Percentiles rank a stretch among this genome's conserved stretches.
Evolutionary conservation across 1,140 invertebrate genomes (phyloP).

Genomic region (Papilio polyxenes): DNA sequence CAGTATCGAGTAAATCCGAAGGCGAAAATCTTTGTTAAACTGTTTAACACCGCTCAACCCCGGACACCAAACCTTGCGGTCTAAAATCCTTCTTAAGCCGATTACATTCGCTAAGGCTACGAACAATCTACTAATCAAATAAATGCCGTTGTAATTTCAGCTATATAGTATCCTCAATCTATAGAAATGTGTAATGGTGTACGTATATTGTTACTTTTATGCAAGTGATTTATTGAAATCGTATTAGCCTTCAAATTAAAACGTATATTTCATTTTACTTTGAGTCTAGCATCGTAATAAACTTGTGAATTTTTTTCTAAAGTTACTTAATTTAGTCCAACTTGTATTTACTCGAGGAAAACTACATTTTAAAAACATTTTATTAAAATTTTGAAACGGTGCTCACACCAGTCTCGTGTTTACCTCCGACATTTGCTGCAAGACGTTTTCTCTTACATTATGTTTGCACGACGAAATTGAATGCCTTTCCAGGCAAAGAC

Average conservation of each 20-base stretch:
- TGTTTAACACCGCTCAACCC: neutral
- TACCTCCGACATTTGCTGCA: constrained; percentile 13
- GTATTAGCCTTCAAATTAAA: no score
- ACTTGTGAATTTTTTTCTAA: neutral
- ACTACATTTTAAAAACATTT: neutral
- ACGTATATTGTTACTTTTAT: no score
- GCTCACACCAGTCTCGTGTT: constrained; percentile 7
- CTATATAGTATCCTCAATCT: neutral
- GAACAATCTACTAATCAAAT: neutral
- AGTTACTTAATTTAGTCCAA: neutral
- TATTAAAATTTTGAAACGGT: constrained; percentile 1
- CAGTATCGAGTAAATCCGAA: constrained; percentile 8
- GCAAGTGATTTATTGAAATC: no score
- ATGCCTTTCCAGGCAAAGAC: constrained; percentile 11
- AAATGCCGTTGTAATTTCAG: neutral
- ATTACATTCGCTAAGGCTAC: constrained; percentile 17
- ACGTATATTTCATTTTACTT: no score
- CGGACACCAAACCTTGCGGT: constrained; percentile 15
- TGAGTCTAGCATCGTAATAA: neutral
- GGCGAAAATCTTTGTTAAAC: constrained; percentile 24
- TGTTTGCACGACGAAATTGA: constrained; percentile 36
- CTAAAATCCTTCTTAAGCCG: constrained; percentile 14
- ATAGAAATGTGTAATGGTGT: neutral
- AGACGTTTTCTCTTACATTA: constrained; percentile 34
- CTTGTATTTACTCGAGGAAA: neutral